Conservation (phyloP, 2,888 invertebrate species). For the Aleiodes alternator region DNA sequence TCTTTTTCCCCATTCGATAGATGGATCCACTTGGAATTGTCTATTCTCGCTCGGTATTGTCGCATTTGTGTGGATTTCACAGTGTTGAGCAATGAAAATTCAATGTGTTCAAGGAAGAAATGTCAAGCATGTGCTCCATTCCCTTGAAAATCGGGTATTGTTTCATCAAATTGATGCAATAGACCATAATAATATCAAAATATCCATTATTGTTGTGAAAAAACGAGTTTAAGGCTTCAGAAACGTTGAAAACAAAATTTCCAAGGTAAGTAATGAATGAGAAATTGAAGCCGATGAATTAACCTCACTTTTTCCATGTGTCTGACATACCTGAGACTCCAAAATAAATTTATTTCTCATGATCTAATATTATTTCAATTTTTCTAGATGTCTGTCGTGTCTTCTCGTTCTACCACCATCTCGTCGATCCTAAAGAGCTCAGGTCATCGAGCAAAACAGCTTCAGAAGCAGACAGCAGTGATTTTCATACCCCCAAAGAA, state of each 20-base stretch:
- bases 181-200: too few species aligned
- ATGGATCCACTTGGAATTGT: too few species aligned
- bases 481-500: slow-evolving; percentile 77
- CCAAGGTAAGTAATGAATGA: slow-evolving; percentile 4
- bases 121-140: too few species aligned
- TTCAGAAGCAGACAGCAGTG: slow-evolving; percentile 65
- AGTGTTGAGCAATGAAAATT: too few species aligned
- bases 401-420: slow-evolving; percentile 68
- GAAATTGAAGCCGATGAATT: neutral
- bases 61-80: too few species aligned
- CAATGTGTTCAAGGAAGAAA: too few species aligned
- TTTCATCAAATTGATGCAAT: neutral
- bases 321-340: neutral
- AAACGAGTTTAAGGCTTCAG: neutral
- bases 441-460: slow-evolving; percentile 63
- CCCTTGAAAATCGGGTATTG: neutral
- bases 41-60: too few species aligned
- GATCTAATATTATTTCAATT: slow-evolving; percentile 39
- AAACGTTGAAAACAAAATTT: neutral
- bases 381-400: slow-evolving; percentile 71
- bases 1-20: too few species aligned
- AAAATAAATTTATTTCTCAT: too few species aligned
- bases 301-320: slow-evolving; percentile 23
- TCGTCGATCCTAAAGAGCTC: slow-evolving; percentile 69
- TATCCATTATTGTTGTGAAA: too few species aligned